Base-by-base conservation (phyloP, 1,140 invertebrate genomes). In the Pristionchus pacificus region DNA sequence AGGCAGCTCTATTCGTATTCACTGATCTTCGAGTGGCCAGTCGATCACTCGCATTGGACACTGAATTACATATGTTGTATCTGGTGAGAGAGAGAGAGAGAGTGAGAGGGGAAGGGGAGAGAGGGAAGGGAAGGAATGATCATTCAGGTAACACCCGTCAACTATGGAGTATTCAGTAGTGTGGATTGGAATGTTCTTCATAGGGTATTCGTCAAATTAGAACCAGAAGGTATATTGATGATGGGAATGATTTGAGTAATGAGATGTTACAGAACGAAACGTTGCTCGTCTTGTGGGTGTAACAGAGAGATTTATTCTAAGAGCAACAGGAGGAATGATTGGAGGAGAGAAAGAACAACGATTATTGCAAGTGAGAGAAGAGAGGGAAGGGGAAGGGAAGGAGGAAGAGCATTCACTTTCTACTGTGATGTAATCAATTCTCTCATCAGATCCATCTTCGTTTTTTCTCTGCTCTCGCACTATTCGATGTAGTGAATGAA, bases 401-500 rank as follows among this genome's bases (percentile, higher is more conserved):
- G 38, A 49, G 87, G 83, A 25, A 24, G 65, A 24, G 3, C 55
- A 14, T 31, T 1, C 33, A 27, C 75, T 3, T 61, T 24, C 19
- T n/a, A n/a, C n/a, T n/a, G n/a, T n/a, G n/a, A n/a, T n/a, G n/a
- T n/a, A n/a, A 25, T 74, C 15, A 55, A 14, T 62, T 64, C 25
- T 2, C 31, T 28, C 29, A 49, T 71, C 70, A 80, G 77, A 80
- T 87, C 64, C 87, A 88, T 79, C 84, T 85, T 66, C 88, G 95
- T 82, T 98, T 98, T 87, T 97, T 92, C 81, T 92, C 92, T 58
- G 90, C 93, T 13, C 84, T 98, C 63, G 92, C 93, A 1, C 86
- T 98, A 65, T 90, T 93, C 85, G 95, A 97, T 84, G 87, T 98
- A 65, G 91, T 98, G 0, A 91, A 92, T 82, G 96, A 98, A 88